Conservation (phyloP, 1,140 invertebrate genomes). For the Heliconius melpomene region DNA sequence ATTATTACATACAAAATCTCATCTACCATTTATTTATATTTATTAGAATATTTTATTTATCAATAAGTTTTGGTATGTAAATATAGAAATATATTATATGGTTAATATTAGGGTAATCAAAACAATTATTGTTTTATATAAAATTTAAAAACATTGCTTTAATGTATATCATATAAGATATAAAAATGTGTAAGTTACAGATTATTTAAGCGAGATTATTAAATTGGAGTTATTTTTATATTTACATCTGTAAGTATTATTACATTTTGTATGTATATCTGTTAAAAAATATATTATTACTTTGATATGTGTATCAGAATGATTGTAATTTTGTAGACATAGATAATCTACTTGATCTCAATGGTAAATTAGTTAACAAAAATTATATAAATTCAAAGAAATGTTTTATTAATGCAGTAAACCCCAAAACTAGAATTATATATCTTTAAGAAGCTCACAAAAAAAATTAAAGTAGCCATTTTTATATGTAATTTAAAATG, state of each 20-base stretch:
- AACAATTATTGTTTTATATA: slow-evolving; percentile 28
- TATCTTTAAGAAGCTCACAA: slow-evolving; percentile 24
- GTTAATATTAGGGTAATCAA: slow-evolving; percentile 16
- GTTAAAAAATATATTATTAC: slow-evolving; percentile 39
- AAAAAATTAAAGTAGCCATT: slow-evolving; percentile 28
- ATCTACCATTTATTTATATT: not conserved
- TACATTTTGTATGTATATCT: slow-evolving; percentile 47
- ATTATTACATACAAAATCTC: no score
- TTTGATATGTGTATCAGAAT: slow-evolving; percentile 42
- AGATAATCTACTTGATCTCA: slow-evolving; percentile 56
- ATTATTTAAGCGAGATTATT: slow-evolving; percentile 60
- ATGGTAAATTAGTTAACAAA: slow-evolving; percentile 52
- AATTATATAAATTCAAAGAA: slow-evolving; percentile 10
- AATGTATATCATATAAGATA: slow-evolving; percentile 46
- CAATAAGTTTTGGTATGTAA: slow-evolving; percentile 15
- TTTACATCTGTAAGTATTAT: slow-evolving; percentile 51
- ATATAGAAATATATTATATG: slow-evolving; percentile 10
- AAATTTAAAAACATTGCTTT: slow-evolving; percentile 40
- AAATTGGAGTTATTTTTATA: slow-evolving; percentile 59
- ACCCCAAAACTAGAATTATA: slow-evolving; percentile 22
- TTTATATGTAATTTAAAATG: slow-evolving; percentile 61
- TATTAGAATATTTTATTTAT: not conserved
- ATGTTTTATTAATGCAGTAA: slow-evolving; percentile 20
- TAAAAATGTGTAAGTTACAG: slow-evolving; percentile 46
- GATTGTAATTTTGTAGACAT: slow-evolving; percentile 46